These are phyloP conservation scores for Hecatera dysodea DNA, from an alignment of 2,888 invertebrate species.

Conservation along the genomic window DNA sequence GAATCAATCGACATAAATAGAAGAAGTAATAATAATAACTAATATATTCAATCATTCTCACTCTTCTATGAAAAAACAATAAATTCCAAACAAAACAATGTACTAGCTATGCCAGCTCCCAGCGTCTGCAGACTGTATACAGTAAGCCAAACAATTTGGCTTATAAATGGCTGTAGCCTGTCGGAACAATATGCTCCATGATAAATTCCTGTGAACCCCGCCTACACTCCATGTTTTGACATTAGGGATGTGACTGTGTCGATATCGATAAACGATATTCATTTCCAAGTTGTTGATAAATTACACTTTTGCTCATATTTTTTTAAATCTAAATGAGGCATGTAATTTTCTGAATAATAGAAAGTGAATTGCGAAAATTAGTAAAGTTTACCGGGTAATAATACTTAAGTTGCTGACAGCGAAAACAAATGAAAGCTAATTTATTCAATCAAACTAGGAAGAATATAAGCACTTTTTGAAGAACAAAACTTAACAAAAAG, in stretches of 20 bases:
- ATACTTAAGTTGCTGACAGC: too few relatives aligned
- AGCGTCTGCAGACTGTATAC: conserved; percentile 64
- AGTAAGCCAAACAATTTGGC: conserved; percentile 61
- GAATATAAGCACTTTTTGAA: too few relatives aligned
- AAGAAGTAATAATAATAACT: too few relatives aligned
- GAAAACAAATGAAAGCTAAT: too few relatives aligned
- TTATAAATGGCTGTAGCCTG: conserved; percentile 69
- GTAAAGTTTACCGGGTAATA: too few relatives aligned
- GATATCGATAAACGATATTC: conserved; percentile 28
- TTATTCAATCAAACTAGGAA: too few relatives aligned
- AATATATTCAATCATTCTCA: neutral
- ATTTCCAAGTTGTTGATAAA: too few relatives aligned
- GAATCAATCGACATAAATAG: too few relatives aligned
- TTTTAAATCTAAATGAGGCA: too few relatives aligned
- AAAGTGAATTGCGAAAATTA: neutral
- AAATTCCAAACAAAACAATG: neutral
- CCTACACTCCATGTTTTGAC: conserved; percentile 66
- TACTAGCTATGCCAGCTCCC: conserved; percentile 7
- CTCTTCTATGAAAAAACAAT: neutral
- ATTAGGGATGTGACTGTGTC: conserved; percentile 67
- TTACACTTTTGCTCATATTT: too few relatives aligned
- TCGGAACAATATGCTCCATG: conserved; percentile 84
- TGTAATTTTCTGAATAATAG: neutral
- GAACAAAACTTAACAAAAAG: too few relatives aligned
- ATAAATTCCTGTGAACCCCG: conserved; percentile 85